Conservation (phyloP, 2,113 vertebrate species). For the Siphamia tubifer region DNA sequence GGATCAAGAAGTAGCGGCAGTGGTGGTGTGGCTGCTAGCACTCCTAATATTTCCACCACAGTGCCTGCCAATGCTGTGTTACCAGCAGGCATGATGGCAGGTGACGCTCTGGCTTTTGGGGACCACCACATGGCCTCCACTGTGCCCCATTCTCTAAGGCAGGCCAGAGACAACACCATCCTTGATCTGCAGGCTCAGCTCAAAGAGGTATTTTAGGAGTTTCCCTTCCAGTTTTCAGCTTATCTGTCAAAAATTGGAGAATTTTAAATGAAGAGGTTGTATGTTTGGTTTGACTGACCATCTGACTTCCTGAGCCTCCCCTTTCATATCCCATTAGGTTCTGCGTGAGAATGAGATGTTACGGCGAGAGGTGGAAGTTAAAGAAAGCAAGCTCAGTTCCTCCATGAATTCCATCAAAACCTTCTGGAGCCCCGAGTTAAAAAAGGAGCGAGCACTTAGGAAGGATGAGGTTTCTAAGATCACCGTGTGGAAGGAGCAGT, state of each 20-base stretch:
- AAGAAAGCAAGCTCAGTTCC: slow-evolving; percentile 97
- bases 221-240: background rate
- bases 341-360: slow-evolving; percentile 93
- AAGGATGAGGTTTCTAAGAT: slow-evolving; percentile 98
- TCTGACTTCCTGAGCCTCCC: background rate
- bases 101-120: slow-evolving; percentile 93
- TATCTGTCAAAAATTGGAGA: background rate
- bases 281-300: background rate
- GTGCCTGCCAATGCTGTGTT: slow-evolving; percentile 79
- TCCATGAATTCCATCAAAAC: slow-evolving; percentile 99
- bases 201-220: slow-evolving; percentile 84
- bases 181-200: slow-evolving; percentile 96
- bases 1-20: slow-evolving; percentile 79
- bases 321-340: slow-evolving; percentile 42
- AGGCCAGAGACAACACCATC: slow-evolving; percentile 95
- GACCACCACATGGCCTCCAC: slow-evolving; percentile 97
- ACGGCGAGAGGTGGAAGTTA: slow-evolving; percentile 93
- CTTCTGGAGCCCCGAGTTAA: slow-evolving; percentile 98
- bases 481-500: slow-evolving; percentile 95
- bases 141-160: slow-evolving; percentile 94
- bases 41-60: slow-evolving; percentile 89
- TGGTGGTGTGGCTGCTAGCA: slow-evolving; percentile 94
- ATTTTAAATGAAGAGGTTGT: background rate
- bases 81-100: slow-evolving; percentile 76
- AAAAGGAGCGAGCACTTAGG: slow-evolving; percentile 94